phyloP scores from a whole-genome alignment of 2,113 vertebrate genomes.

The Pedetes capensis region DNA sequence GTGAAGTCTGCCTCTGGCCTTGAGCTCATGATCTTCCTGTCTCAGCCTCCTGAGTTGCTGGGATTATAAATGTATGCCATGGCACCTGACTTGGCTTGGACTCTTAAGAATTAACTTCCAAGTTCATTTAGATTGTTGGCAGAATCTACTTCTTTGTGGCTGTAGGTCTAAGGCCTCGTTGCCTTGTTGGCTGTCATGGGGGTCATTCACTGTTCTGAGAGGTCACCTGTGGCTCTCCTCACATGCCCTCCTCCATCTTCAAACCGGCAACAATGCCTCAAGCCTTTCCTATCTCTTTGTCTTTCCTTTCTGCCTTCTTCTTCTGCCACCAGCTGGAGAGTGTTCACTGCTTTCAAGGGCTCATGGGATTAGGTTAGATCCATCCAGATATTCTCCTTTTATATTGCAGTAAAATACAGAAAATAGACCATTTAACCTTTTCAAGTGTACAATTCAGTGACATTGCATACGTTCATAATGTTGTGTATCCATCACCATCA shows the following conservation, averaged over 20 bases:
- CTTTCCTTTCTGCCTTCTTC: conserved; percentile 13
- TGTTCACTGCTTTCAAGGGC: conserved; percentile 19
- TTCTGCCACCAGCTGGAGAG: conserved; percentile 33
- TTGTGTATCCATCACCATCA: background rate
- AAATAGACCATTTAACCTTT: background rate
- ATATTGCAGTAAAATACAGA: background rate
- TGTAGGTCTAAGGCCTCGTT: background rate
- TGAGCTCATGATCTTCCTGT: too few species aligned
- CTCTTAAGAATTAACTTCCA: conserved; percentile 20
- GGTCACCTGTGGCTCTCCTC: background rate
- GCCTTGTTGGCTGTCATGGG: background rate
- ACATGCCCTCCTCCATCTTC: background rate
- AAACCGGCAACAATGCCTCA: background rate
- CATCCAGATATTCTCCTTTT: background rate
- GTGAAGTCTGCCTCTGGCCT: too few species aligned
- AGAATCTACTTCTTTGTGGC: conserved; percentile 2
- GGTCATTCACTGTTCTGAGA: background rate
- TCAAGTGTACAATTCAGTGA: background rate
- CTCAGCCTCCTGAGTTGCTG: too few species aligned
- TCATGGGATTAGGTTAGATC: background rate
- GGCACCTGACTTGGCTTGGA: too few species aligned
- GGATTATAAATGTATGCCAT: too few species aligned
- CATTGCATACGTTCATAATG: background rate
- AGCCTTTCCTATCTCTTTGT: background rate
- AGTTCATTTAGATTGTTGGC: conserved; percentile 11